Base-by-base conservation (phyloP, 1,140 invertebrate species). In the Bombus terrestris region DNA sequence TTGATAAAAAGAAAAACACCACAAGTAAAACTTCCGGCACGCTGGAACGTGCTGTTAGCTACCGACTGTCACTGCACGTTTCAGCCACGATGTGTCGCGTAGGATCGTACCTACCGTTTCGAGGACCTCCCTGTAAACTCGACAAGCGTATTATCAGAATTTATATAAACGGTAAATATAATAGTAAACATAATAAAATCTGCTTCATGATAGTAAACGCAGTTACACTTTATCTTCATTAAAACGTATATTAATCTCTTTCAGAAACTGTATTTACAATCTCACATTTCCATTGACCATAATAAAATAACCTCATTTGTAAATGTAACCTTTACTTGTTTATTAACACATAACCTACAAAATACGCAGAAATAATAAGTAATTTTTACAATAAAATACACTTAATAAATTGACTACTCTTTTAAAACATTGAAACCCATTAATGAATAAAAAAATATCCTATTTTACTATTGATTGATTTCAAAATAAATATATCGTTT, bases 11-110 rank as follows among this genome's bases (percentile, higher is more conserved):
- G 59, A 8, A 13, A 22, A 37, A 79, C 35, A 43, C 43, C 18
- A 39, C 43, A 43, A 18, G 9, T 28, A 41, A 43, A 72, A 69
- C 2, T 43, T 79, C 22, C 59, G 35, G 41, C 66, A 82, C 59
- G 85, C 66, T 83, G 85, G 72, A 83, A 13, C 53, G 62, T 83
- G 72, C 72, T 83, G 64, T 68, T 82, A 74, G 72, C 47, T 41
- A 76, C 43, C 64, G 39, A 86, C 80, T 86, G 80, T 83, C 85
- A 82, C 80, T 83, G 37, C 64, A 83, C 53, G 35, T 71, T 81
- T 35, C n/a, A 71, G 64, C 39, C 72, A 68, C 62, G 76, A 62
- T 71, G 47, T 57, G 72, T 76, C 39, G 35, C 10, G 0, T 41
- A 86, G 85, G 72, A n/a, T 25, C 85, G 85, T 86, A 71, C 12